Evolutionary conservation across 1,140 invertebrate species (phyloP).

Genomic region (Cotesia typhae): DNA sequence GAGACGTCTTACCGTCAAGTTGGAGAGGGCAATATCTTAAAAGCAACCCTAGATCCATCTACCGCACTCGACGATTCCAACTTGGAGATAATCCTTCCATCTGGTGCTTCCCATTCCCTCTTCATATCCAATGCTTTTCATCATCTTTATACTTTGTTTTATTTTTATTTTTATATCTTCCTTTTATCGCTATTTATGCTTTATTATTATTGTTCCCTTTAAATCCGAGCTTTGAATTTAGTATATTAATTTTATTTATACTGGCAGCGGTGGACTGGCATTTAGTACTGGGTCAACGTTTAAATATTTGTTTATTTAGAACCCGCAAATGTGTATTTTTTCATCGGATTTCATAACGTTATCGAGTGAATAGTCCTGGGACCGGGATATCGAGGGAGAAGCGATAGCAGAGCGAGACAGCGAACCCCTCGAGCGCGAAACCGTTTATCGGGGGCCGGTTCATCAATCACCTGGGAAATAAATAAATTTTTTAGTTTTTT

Average conservation of each 20-base stretch:
- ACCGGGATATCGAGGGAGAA: constrained; percentile 9
- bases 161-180: constrained; percentile 26
- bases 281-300: neutral
- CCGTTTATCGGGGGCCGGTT: constrained; percentile 52
- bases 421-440: constrained; percentile 40
- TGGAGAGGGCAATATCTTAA: constrained; percentile 56
- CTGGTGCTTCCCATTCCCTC: constrained; percentile 40
- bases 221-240: neutral
- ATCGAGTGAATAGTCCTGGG: constrained; percentile 34
- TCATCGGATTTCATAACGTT: constrained; percentile 41
- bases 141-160: constrained; percentile 27
- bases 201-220: neutral
- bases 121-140: constrained; percentile 22
- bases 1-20: constrained; percentile 20
- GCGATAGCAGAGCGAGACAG: constrained; percentile 29
- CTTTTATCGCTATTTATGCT: neutral
- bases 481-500: constrained; percentile 49
- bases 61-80: constrained; percentile 24
- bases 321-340: constrained; percentile 32
- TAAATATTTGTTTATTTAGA: constrained; percentile 36
- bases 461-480: constrained; percentile 58
- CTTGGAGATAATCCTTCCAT: constrained; percentile 58
- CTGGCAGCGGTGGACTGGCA: too few relatives aligned
- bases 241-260: neutral
- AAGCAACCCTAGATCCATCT: constrained; percentile 42